phyloP scores from a whole-genome alignment of 2,113 vertebrate genomes.

The Oryctolagus cuniculus region mOryCun1.1 NC_091447.1:23155001-23155500 shows the following conservation, averaged over 20 bases:
- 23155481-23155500: background rate
- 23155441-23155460: background rate
- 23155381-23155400: background rate
- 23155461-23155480: background rate
- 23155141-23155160: constrained; percentile 70
- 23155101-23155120: constrained; percentile 79
- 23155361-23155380: background rate
- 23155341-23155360: background rate
- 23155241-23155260: background rate
- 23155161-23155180: constrained; percentile 38
- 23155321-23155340: background rate
- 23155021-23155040: background rate
- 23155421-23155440: constrained; percentile 45
- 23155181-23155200: background rate
- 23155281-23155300: background rate
- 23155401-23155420: background rate
- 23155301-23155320: background rate
- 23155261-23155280: background rate
- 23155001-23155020: background rate
- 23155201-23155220: background rate
- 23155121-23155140: constrained; percentile 84
- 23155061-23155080: constrained; percentile 30
- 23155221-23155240: background rate
- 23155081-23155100: constrained; percentile 77
- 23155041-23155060: background rate